Evolutionary conservation across 2,888 invertebrate species (phyloP).

Genomic region (Lasioglossum malachurum): DNA sequence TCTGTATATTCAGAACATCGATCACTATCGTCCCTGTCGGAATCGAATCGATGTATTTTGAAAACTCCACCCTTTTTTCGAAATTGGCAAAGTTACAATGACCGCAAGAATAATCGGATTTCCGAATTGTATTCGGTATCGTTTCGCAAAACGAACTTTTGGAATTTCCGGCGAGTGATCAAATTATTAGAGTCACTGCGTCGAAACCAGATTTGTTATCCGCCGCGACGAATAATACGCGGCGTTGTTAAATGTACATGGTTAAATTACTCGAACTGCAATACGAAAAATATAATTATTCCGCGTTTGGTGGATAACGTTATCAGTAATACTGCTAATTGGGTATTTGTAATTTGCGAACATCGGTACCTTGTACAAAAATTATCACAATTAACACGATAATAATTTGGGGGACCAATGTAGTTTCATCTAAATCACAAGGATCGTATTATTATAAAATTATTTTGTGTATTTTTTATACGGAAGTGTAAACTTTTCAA

Average conservation of each 20-base stretch:
- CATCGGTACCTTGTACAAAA: neutral
- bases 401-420: too few relatives aligned
- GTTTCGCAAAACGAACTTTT: neutral
- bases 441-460: neutral
- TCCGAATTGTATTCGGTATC: neutral
- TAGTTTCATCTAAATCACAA: neutral
- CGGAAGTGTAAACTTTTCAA: too few relatives aligned
- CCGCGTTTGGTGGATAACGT: neutral
- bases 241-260: neutral
- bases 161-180: neutral
- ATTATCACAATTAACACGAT: neutral
- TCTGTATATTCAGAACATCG: neutral
- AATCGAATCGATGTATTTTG: neutral
- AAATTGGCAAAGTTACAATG: neutral
- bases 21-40: neutral
- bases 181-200: neutral
- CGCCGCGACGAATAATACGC: neutral
- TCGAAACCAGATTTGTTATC: neutral
- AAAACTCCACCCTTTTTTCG: neutral
- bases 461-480: neutral
- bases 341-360: neutral
- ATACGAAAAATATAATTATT: slow-evolving; percentile 1
- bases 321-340: neutral
- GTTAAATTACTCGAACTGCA: neutral
- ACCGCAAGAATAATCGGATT: neutral